phyloP scores from a whole-genome alignment of 2,113 vertebrate genomes.

The Leuciscus idus region DNA sequence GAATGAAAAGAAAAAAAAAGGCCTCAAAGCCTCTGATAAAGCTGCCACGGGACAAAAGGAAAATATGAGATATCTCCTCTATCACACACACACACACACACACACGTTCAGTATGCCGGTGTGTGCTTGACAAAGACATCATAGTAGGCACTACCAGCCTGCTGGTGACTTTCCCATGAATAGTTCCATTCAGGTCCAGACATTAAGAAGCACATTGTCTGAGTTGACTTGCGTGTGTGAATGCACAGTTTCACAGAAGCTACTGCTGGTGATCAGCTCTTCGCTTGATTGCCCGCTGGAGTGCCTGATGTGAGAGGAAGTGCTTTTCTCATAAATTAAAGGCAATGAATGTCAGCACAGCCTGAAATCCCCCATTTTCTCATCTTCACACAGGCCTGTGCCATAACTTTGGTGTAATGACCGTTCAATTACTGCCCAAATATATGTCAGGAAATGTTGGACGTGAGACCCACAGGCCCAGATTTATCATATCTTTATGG shows the following conservation, averaged over 20 bases:
- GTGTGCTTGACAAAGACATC: background rate
- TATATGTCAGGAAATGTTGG: slow-evolving; percentile 58
- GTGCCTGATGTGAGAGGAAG: slow-evolving; percentile 64
- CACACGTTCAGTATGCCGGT: background rate
- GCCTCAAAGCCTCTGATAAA: background rate
- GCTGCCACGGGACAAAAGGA: background rate
- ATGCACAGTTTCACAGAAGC: slow-evolving; percentile 11
- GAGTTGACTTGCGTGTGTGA: slow-evolving; percentile 45
- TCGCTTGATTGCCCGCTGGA: slow-evolving; percentile 72
- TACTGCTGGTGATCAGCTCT: slow-evolving; percentile 66
- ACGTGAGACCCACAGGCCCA: slow-evolving; percentile 42
- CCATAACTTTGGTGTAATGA: slow-evolving; percentile 68
- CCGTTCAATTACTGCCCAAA: slow-evolving; percentile 67
- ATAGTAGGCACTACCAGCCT: background rate
- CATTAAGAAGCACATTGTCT: slow-evolving; percentile 70
- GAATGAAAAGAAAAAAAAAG: background rate
- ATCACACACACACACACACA: background rate
- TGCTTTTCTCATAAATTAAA: slow-evolving; percentile 74
- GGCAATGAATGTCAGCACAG: slow-evolving; percentile 67
- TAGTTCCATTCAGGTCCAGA: slow-evolving; percentile 67
- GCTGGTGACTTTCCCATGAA: slow-evolving; percentile 71
- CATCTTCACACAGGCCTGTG: slow-evolving; percentile 48
- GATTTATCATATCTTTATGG: slow-evolving; percentile 62
- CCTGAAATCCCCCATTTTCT: slow-evolving; percentile 62
- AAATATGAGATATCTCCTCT: slow-evolving; percentile 4